Conservation (phyloP, 1,140 invertebrate species). For the Asobara japonica region DNA sequence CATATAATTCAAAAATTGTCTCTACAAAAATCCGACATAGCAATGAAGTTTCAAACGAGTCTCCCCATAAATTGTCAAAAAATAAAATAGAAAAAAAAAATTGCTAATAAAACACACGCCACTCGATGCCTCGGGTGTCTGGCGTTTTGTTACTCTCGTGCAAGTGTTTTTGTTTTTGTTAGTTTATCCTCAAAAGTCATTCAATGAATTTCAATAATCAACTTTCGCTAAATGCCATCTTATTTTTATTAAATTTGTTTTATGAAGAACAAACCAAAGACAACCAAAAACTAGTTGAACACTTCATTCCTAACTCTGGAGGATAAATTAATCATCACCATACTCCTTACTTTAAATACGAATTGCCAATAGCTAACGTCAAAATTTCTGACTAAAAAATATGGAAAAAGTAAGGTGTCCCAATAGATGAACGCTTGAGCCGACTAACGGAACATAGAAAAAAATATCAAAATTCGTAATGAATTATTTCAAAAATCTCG, state of each 20-base stretch:
- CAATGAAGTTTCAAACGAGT: too few relatives aligned
- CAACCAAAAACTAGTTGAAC: conserved; percentile 27
- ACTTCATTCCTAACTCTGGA: conserved; percentile 9
- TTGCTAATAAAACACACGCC: conserved; percentile 41
- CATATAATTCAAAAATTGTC: too few relatives aligned
- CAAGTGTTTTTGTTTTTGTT: not conserved
- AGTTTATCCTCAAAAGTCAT: conserved; percentile 40
- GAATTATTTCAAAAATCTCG: too few relatives aligned
- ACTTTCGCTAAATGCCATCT: too few relatives aligned
- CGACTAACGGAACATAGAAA: too few relatives aligned
- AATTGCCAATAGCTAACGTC: conserved; percentile 48
- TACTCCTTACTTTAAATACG: conserved; percentile 48
- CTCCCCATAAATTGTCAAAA: not conserved
- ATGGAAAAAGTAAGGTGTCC: too few relatives aligned
- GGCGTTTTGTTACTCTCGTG: conserved; percentile 31
- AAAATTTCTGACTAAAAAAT: conserved; percentile 25
- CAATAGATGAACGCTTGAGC: too few relatives aligned
- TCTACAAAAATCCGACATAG: too few relatives aligned
- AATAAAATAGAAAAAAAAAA: not conserved
- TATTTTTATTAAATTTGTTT: conserved; percentile 44
- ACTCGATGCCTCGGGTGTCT: conserved; percentile 47
- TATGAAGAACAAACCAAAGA: too few relatives aligned
- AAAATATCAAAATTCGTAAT: too few relatives aligned
- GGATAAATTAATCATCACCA: conserved; percentile 29
- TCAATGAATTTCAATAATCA: conserved; percentile 28